Base-by-base conservation (phyloP, 2,797 vertebrate species). In the Poeciliopsis turneri region DNA sequence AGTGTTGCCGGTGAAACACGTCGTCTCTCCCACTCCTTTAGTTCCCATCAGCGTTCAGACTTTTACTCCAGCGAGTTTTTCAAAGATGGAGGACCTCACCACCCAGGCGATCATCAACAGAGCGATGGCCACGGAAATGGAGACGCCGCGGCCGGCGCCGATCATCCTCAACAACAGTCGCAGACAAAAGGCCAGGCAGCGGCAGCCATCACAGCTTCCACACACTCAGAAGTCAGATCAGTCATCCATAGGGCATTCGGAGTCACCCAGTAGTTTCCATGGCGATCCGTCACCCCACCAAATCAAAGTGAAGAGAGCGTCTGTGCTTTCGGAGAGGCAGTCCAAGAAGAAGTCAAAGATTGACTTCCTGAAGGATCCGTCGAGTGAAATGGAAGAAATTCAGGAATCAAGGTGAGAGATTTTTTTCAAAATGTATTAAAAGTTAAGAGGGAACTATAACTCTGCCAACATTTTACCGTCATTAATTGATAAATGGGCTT, bases 271-370 rank as follows among this genome's bases (percentile, higher is more conserved):
- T 7, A 45, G 39, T 72, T 45, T 36, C 0, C 3, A 74, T 30
- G 49, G 61, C 6, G 81, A 88, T 39, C 72, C 61, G 11, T n/a
- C 90, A 0, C 90, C 81, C 18, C 90, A 88, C 69, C 95, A 94
- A 82, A 95, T 95, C 74, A 92, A 94, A 0, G 83, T 96, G 43
- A 97, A 97, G 92, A 96, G 96, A 83, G 94, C 95, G 70, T 95
- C 96, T 0, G 92, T 93, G 0, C 82, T 92, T 20, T 87, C 93
- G 0, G 94, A 96, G 47, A 94, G 91, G 46, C 81, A 90, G 2
- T 94, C 91, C 68, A 87, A 94, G 89, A 96, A 96, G 87, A 96
- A 95, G 93, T 93, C 92, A 43, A 95, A 93, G 86, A 79, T 92
- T 0, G 94, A 95, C 79, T 90, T 93, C 36, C 51, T 93, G 46